Percentiles rank a stretch among this genome's conserved stretches.
Evolutionary conservation across 2,113 vertebrate genomes (phyloP).

Genomic region (Mesembrinibis cayennensis): DNA sequence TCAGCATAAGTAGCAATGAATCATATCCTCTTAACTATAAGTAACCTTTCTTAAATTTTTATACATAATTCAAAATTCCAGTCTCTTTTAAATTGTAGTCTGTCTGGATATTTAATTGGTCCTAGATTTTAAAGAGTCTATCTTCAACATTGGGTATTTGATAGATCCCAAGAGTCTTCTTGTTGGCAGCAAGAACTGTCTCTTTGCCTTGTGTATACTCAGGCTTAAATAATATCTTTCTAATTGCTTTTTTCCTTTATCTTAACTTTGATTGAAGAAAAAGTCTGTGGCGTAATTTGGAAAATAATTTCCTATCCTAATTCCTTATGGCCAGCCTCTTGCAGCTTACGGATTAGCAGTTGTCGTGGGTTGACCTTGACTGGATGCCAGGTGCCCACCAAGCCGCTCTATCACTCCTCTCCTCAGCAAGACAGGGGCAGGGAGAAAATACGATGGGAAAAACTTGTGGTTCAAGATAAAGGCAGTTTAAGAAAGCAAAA

Average conservation of each 20-base stretch:
- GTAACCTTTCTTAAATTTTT: constrained; percentile 21
- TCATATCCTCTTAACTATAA: background rate
- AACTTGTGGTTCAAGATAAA: background rate
- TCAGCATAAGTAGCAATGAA: background rate
- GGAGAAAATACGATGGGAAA: background rate
- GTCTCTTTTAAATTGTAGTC: background rate
- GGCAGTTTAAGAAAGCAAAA: background rate
- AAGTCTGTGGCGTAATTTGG: background rate
- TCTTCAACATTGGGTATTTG: constrained; percentile 14
- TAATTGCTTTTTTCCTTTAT: constrained; percentile 41
- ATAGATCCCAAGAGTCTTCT: background rate
- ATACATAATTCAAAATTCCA: constrained; percentile 2
- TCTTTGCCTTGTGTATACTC: constrained; percentile 28
- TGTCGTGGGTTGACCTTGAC: background rate
- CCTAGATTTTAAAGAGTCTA: constrained; percentile 38
- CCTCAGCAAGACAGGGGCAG: background rate
- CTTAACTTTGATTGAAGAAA: constrained; percentile 20
- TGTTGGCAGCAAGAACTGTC: background rate
- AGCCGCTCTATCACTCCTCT: background rate
- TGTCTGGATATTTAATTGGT: constrained; percentile 25
- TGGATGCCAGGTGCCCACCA: background rate
- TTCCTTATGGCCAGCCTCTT: background rate
- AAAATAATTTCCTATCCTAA: constrained; percentile 31
- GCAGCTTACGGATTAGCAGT: background rate
- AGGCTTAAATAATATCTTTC: background rate